Base-by-base conservation (phyloP, 2,888 invertebrate species). In the Scaptomyza caliginosa region DNA sequence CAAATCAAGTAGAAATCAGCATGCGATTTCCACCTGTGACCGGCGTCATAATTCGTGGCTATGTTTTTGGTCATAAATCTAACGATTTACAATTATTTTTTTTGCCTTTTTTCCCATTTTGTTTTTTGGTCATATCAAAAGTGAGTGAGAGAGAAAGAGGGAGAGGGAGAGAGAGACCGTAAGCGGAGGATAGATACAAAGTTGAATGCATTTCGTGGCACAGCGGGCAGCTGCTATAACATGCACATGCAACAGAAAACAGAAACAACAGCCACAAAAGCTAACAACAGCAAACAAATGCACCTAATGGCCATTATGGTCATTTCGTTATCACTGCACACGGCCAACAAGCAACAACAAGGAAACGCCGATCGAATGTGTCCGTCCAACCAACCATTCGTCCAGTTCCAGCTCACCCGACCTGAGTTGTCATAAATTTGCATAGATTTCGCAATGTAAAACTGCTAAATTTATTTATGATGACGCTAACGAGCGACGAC, bases 401-500 rank as follows among this genome's bases (percentile, higher is more conserved):
- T 36, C 24, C 42, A 24, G 23, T 23, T 45, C 42, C 46, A 48
- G 45, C 40, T 16, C 34, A 38, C 28, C 19, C 51, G 38, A 50
- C 46, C 39, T 48, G 42, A 67, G 38, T 67, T 46, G 72, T 79
- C 82, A 83, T 87, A 87, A 82, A 85, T 87, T 78, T 83, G 64
- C 87, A 83, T 83, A 72, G 74, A 64, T 79, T 86, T 86, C 68
- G 82, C 79, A 87, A 83, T 65, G 62, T 57, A 67, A 72, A 77
- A 64, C 81, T 66, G 79, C 67, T 72, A 66, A 85, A 78, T 87
- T 87, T 82, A 88, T 88, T 88, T 88, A 89, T 88, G 86, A 89
- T 86, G 76, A 76, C 80, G 78, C 74, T 82, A 88, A 78, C 88
- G 87, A 78, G 87, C 86, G 89, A 76, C 87, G 89, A 89, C 89